These are phyloP conservation scores for Muraenolepis orangiensis DNA, from an alignment of 2,797 vertebrate genomes.

Conservation along the genomic window DNA sequence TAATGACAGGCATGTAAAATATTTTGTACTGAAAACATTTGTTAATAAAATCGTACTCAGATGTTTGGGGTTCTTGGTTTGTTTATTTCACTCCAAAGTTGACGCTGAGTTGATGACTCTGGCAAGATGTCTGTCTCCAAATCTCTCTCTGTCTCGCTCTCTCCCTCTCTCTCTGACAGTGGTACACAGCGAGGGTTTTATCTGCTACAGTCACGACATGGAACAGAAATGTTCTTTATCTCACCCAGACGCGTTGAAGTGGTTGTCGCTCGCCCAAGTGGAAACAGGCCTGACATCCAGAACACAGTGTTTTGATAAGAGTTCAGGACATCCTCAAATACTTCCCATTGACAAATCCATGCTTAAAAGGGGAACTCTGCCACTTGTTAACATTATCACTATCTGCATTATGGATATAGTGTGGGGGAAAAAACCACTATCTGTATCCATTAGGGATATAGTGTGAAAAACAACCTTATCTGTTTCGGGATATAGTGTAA, in stretches of 20 bases:
- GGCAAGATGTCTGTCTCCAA: neutral
- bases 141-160: too few relatives aligned
- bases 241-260: neutral
- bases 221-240: neutral
- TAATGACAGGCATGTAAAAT: constrained; percentile 55
- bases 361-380: too few relatives aligned
- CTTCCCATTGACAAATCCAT: neutral
- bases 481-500: too few relatives aligned
- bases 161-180: neutral
- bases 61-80: constrained; percentile 19
- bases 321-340: neutral
- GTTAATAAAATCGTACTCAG: constrained; percentile 45
- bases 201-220: neutral
- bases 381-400: too few relatives aligned
- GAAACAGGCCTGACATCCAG: neutral
- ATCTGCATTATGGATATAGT: too few relatives aligned
- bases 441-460: too few relatives aligned
- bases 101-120: neutral
- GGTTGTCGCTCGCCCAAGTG: neutral
- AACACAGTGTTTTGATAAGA: neutral
- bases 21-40: constrained; percentile 67
- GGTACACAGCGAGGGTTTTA: neutral
- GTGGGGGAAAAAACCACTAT: too few relatives aligned
- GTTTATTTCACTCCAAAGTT: neutral
- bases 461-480: too few relatives aligned